Evolutionary conservation across 2,113 vertebrate species (phyloP).

Genomic region (Columba janthina): DNA sequence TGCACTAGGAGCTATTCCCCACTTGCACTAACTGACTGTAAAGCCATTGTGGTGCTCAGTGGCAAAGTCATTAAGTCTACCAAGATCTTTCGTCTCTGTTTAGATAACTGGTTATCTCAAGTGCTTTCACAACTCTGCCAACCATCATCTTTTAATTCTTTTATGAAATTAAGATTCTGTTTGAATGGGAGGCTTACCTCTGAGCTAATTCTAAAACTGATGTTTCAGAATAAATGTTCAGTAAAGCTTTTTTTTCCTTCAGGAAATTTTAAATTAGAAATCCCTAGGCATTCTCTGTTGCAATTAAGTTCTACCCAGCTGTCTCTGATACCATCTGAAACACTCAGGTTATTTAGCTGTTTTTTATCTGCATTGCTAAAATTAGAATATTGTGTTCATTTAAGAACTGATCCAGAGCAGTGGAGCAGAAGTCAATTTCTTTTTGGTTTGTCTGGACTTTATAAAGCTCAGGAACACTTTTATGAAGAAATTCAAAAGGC

Average conservation of each 20-base stretch:
- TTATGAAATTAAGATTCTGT: conserved; percentile 1
- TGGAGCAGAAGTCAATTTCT: background rate
- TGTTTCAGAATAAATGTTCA: background rate
- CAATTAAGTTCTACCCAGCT: conserved; percentile 39
- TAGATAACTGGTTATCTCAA: background rate
- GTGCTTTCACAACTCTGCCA: background rate
- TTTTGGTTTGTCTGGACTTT: background rate
- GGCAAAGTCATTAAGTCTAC: background rate
- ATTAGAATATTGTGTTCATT: background rate
- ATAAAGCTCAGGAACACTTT: background rate
- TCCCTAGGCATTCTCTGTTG: background rate
- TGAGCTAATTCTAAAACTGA: background rate
- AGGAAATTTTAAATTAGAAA: conserved; percentile 7
- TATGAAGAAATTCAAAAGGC: background rate
- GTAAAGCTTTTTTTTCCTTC: background rate
- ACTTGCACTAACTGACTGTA: background rate
- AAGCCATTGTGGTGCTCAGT: background rate
- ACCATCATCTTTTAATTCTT: background rate
- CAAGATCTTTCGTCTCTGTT: background rate
- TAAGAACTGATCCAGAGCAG: background rate
- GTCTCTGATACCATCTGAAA: background rate
- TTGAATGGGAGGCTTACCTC: background rate
- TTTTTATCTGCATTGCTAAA: background rate
- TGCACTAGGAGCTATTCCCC: background rate
- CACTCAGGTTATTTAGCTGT: background rate